A percentile compares a stretch with the other conserved stretches of the same genome.
phyloP scores from a whole-genome alignment of 2,888 invertebrate species.

The Drosophila melanocephala region DNA sequence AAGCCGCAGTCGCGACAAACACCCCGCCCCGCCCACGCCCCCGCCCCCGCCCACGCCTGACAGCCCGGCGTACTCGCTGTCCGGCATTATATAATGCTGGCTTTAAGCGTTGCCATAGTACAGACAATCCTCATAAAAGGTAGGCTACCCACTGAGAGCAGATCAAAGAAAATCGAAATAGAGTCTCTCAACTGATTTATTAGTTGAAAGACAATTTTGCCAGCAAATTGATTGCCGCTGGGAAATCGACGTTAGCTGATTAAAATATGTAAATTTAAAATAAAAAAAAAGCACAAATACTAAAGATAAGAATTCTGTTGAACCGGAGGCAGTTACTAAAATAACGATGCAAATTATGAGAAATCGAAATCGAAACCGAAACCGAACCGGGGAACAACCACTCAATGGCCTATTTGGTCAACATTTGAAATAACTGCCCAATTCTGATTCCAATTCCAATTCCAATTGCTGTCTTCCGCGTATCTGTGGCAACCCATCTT shows the following conservation, averaged over 20 bases:
- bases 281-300: conserved; percentile 23
- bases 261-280: conserved; percentile 73
- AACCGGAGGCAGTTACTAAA: not conserved
- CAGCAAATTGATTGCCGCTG: conserved; percentile 62
- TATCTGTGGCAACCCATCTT: conserved; percentile 53
- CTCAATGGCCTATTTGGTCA: conserved; percentile 33
- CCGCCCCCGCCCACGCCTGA: not conserved
- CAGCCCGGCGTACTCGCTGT: conserved; percentile 29
- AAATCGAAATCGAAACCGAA: not conserved
- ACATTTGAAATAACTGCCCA: conserved; percentile 28
- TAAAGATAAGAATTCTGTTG: not conserved
- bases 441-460: conserved; percentile 17
- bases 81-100: conserved; percentile 3
- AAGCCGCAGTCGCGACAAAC: conserved; percentile 57
- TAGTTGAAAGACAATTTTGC: conserved; percentile 14
- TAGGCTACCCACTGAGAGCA: conserved; percentile 30
- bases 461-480: conserved; percentile 18
- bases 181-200: conserved; percentile 38
- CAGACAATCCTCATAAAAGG: not conserved
- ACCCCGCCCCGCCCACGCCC: not conserved
- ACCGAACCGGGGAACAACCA: not conserved
- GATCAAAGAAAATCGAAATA: conserved; percentile 41
- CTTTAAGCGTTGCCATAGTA: conserved; percentile 29
- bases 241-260: conserved; percentile 67
- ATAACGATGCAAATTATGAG: conserved; percentile 35